phyloP scores from a whole-genome alignment of 2,113 vertebrate genomes.

The Machaerirhynchus nigripectus region DNA sequence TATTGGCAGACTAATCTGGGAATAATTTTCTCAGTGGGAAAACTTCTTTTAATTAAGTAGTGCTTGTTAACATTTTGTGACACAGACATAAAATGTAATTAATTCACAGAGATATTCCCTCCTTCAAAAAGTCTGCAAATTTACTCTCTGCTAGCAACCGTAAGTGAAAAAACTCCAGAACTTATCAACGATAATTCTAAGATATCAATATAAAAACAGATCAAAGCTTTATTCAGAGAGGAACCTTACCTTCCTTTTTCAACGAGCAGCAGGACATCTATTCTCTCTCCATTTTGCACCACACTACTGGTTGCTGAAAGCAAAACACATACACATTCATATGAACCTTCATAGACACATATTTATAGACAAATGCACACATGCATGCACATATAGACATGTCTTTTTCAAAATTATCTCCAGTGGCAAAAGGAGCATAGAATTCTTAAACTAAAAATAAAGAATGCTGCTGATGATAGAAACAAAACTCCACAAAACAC shows the following conservation, averaged over 20 bases:
- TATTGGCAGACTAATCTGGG: not conserved
- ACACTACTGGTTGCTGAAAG: conserved; percentile 83
- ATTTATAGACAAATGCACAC: not conserved
- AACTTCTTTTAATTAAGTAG: conserved; percentile 29
- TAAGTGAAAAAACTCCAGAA: not conserved
- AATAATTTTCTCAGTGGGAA: conserved; percentile 30
- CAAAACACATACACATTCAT: not conserved
- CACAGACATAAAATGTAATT: not conserved
- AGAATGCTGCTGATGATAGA: not conserved
- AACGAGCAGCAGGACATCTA: conserved; percentile 89
- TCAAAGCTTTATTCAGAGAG: not conserved
- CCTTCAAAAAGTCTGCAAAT: not conserved
- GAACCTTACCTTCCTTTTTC: conserved; percentile 89
- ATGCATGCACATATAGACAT: not conserved
- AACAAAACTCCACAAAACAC: not conserved
- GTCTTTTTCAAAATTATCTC: not conserved
- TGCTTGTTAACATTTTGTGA: conserved; percentile 1
- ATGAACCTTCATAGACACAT: not conserved
- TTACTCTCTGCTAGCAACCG: not conserved
- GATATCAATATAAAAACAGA: not conserved
- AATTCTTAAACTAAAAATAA: not conserved
- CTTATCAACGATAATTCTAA: not conserved
- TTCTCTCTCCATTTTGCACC: conserved; percentile 86
- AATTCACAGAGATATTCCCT: not conserved
- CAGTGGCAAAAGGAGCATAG: not conserved